These are phyloP conservation scores for Trilocha varians DNA, from an alignment of 2,888 invertebrate species.

Conservation along the genomic window DNA sequence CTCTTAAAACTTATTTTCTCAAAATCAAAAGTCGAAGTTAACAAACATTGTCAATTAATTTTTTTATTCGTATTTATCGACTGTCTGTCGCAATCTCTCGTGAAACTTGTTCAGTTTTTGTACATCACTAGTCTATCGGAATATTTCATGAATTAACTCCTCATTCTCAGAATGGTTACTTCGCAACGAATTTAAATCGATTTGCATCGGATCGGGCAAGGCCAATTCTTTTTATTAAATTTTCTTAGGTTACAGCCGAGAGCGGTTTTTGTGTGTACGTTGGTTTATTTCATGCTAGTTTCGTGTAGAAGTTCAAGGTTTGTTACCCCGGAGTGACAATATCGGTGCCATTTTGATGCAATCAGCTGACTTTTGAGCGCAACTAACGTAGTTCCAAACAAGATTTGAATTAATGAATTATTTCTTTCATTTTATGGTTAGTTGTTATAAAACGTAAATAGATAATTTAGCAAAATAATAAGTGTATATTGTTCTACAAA, in stretches of 20 bases:
- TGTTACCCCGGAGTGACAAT: slow-evolving; percentile 25
- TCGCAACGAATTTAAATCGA: neutral
- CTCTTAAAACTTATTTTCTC: too few species aligned
- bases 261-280: slow-evolving; percentile 10
- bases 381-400: too few species aligned
- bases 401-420: too few species aligned
- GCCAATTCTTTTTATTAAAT: neutral
- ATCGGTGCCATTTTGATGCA: slow-evolving; percentile 35
- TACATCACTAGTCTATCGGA: neutral
- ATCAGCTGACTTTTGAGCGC: slow-evolving; percentile 2
- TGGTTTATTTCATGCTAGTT: slow-evolving; percentile 23
- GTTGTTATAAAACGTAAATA: too few species aligned
- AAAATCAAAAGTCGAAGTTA: too few species aligned
- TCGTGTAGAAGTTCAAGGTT: slow-evolving; percentile 39
- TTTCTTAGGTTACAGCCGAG: neutral
- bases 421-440: too few species aligned
- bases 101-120: too few species aligned
- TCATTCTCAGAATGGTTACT: neutral
- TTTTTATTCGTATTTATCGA: too few species aligned
- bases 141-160: neutral
- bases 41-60: too few species aligned
- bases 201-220: neutral
- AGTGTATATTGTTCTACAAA: too few species aligned
- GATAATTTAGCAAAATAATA: too few species aligned
- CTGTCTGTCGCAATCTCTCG: too few species aligned